Evolutionary conservation across 2,797 vertebrate genomes (phyloP), one percentile per base, ranked within the genome.

Genomic region (Platyrinchus mystaceus): DNA sequence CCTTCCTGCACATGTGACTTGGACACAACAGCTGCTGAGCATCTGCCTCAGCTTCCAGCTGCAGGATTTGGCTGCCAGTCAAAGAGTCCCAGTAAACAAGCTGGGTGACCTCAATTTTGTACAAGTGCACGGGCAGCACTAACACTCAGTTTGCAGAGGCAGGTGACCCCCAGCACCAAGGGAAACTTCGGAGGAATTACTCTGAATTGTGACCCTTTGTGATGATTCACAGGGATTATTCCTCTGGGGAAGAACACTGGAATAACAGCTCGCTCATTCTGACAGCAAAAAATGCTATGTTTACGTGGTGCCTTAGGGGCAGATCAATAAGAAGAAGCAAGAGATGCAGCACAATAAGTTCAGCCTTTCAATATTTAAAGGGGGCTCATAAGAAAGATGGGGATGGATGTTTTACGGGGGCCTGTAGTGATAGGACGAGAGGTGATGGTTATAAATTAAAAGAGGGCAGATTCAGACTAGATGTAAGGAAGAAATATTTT

Each of bases 71-170:
- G 77, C 80, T 75, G 39, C 46, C 39, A n/a, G 32, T 47, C 47
- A 52, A 52, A 85, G 36, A 49, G 15, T 32, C 69, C 50, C 90
- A 62, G 27, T 50, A 89, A 90, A 84, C 39, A 76, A 58, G 7
- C 0, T 21, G 41, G 30, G 49, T 68, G 58, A 86, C 24, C 53
- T 70, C 39, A 60, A 44, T 67, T 56, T 70, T 41, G 56, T 83
- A 67, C 47, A 34, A 27, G 34, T 55, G 23, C 0, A 0, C 0
- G 0, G 87, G 18, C 39, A 68, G 18, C 49, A 11, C 28, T 14
- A 60, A 16, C 0, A 0, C 6, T 74, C 26, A 16, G 24, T 78
- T 28, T 68, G 77, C 24, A 70, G 58, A 68, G 55, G 21, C 62
- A 68, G 46, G 49, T 68, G 66, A 71, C 36, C 27, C 9, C 4